Evolutionary conservation across 2,888 invertebrate genomes (phyloP), one percentile per base, ranked within the genome.

Genomic region (Athalia circularis): DNA sequence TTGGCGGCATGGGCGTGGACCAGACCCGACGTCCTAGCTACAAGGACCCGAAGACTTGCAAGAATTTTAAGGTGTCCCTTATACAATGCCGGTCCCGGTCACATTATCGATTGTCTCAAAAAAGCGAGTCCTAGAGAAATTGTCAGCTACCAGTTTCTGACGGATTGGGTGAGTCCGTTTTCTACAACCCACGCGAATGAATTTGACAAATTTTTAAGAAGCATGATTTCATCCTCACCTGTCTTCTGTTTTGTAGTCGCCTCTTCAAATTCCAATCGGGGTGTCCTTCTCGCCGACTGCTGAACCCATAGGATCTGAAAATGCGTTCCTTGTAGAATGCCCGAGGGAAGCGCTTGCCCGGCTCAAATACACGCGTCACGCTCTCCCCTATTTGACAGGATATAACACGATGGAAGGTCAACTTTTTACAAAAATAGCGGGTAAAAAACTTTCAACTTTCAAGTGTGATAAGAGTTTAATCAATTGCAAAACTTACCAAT

Each of bases 181-280:
- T 29, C 29, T 29, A 29, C 29, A 29, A 29, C 29, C 29, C 29
- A 29, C 29, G 29, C 29, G 29, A 29, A 29, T 29, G 29, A 29
- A 29, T 29, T 0, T 29, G 29, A 29, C 29, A 29, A 29, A 29
- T 29, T 29, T 29, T 29, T 29, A 29, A 29, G 29, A 29, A 29
- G 29, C 29, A 2, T 29, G 9, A 54, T 67, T 67, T 67, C 67
- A 48, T 11, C 5, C 4, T 7, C 54, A 54, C 9, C 54, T n/a
- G 3, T 4, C 54, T 4, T n/a, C 54, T 9, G n/a, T 54, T 9
- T 70, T 72, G 7, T 52, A 77, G 77, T 67, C 77, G 9, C 13
- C 29, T 29, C 13, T 67, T 11, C 79, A 79, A 77, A n/a, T 79
- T 76, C 76, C 76, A 9, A 79, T 77, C 72, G 79, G 79, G 8